Conservation (phyloP, 64 coral and sea anemone genomes). For the Stylophora pistillata region DNA sequence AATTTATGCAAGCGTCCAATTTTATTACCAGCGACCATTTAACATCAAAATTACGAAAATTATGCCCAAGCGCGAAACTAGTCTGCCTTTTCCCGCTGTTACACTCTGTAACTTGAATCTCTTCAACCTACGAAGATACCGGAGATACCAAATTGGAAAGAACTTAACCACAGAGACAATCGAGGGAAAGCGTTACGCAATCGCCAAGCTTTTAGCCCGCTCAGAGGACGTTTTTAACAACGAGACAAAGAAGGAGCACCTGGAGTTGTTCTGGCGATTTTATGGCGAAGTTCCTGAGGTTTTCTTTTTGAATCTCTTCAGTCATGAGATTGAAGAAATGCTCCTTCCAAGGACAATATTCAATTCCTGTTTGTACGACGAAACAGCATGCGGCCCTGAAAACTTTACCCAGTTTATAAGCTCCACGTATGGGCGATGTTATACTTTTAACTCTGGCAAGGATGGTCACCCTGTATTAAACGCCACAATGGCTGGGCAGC, state of each 20-base stretch:
- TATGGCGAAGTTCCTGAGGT: not conserved
- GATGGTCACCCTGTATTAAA: not conserved
- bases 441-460: slow-evolving; percentile 32
- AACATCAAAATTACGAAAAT: slow-evolving; percentile 1
- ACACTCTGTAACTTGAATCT: slow-evolving; percentile 21
- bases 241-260: not conserved
- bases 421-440: not conserved
- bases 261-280: not conserved
- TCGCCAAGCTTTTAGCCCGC: too few relatives aligned
- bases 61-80: not conserved
- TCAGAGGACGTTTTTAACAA: not conserved
- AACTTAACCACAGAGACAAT: not conserved
- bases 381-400: not conserved
- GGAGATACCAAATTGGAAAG: not conserved
- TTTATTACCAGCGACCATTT: not conserved
- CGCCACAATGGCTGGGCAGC: slow-evolving; percentile 1
- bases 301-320: not conserved
- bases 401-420: not conserved
- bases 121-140: not conserved
- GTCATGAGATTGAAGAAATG: slow-evolving; percentile 26
- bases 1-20: not conserved
- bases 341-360: slow-evolving; percentile 6
- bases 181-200: not conserved
- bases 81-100: slow-evolving; percentile 10
- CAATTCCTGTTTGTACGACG: not conserved